Base-by-base conservation (phyloP, 1,140 invertebrate species). In the Drosophila busckii region DNA sequence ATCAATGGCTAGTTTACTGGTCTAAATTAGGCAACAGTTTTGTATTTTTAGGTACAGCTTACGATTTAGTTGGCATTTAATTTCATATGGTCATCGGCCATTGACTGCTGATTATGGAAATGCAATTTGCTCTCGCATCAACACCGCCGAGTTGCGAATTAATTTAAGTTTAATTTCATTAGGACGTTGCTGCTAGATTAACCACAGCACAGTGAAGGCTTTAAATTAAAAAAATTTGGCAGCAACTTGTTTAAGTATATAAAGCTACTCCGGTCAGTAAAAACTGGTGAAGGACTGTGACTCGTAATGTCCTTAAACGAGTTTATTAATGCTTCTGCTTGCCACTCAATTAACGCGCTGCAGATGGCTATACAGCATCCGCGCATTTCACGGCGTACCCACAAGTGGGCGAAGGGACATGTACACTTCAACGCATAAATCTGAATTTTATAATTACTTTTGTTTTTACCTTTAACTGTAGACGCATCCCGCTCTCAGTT, bases 21-120 rank as follows among this genome's bases (percentile, higher is more conserved):
- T 5, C 5, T 19, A 31, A 40, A 49, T 40, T 54, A 41, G 41
- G n/a, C 12, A 53, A 38, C 61, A 41, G 60, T 66, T 70, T 42
- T 50, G 35, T 32, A 41, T 68, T 68, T 68, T 41, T 22, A 37
- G 32, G 28, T 37, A 41, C 59, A 40, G 26, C 58, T 38, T 35
- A 46, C 56, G 29, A 67, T 80, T 78, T 80, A 78, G 80, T 78
- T 78, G 71, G 62, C 73, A 80, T 78, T 80, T 67, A 71, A 80
- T 63, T 70, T 50, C 61, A 16, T 53, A 40, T 69, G 44, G 35
- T 31, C 50, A 49, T 16, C 52, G 46, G 45, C 15, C 29, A 13
- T 22, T 10, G n/a, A 13, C 32, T 46, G 48, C 54, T 62, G 66
- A 70, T 76, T 80, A 63, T 67, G 67, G 68, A 63, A 67, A 78